Evolutionary conservation across 2,797 vertebrate species (phyloP).

Genomic region (Channa striata): DNA sequence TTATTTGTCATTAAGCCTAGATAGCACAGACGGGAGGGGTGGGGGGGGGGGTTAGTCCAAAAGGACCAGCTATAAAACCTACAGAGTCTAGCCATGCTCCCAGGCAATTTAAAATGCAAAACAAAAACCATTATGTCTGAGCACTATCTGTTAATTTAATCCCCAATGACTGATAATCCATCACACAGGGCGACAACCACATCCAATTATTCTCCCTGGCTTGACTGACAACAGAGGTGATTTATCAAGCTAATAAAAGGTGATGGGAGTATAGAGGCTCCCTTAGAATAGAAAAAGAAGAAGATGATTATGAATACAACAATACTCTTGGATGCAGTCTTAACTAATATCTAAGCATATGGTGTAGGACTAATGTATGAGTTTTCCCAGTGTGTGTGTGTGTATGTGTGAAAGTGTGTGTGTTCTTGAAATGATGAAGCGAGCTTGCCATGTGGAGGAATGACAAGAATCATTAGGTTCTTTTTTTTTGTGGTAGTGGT

Average conservation of each 20-base stretch:
- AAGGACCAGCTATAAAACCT: conserved; percentile 90
- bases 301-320: conserved; percentile 77
- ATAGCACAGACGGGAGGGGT: conserved; percentile 17
- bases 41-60: conserved; percentile 52
- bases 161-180: conserved; percentile 99
- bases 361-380: conserved; percentile 51
- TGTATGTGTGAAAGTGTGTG: conserved; percentile 40
- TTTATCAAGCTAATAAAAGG: conserved; percentile 99
- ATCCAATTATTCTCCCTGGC: conserved; percentile 99
- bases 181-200: conserved; percentile 99
- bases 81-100: conserved; percentile 93
- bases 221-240: conserved; percentile 99
- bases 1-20: conserved; percentile 67
- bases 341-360: conserved; percentile 75
- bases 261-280: conserved; percentile 97
- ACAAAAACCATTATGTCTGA: conserved; percentile 99
- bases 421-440: conserved; percentile 69
- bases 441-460: conserved; percentile 70
- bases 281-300: conserved; percentile 89
- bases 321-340: conserved; percentile 71
- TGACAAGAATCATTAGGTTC: conserved; percentile 78
- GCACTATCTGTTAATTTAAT: conserved; percentile 99
- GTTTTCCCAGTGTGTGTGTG: conserved; percentile 49
- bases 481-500: conserved; percentile 47
- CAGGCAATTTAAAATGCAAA: conserved; percentile 99